Conservation (phyloP, 2,888 invertebrate species). For the Sarcophaga subvicina region DNA sequence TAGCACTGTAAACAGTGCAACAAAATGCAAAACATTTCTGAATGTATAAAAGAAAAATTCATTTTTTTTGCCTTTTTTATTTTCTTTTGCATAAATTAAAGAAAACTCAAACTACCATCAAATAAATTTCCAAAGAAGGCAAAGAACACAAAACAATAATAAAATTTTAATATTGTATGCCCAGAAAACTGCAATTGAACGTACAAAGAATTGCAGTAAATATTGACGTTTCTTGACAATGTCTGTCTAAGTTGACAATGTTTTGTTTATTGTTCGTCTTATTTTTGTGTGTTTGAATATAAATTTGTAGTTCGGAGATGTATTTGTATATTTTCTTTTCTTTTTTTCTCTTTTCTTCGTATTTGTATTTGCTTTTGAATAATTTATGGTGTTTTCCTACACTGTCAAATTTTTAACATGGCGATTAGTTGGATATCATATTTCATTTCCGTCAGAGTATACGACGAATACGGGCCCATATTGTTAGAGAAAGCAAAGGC, state of each 20-base stretch:
- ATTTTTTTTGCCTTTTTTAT: not conserved
- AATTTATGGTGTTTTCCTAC: slow-evolving; percentile 50
- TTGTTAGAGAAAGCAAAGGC: not conserved
- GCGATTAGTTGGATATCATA: slow-evolving; percentile 63
- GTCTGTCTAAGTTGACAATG: slow-evolving; percentile 39
- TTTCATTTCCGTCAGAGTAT: slow-evolving; percentile 63
- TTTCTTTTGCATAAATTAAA: slow-evolving; percentile 65
- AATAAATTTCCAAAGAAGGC: slow-evolving; percentile 54
- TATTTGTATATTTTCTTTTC: slow-evolving; percentile 3
- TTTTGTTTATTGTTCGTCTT: slow-evolving; percentile 18
- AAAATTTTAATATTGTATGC: no score
- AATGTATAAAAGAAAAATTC: no score
- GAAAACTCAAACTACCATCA: slow-evolving; percentile 42
- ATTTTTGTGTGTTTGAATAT: not conserved
- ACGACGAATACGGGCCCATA: not conserved
- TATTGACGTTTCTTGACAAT: slow-evolving; percentile 64
- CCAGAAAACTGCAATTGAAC: slow-evolving; percentile 14
- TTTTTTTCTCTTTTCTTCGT: not conserved
- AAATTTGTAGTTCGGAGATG: not conserved
- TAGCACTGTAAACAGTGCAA: no score
- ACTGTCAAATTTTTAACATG: slow-evolving; percentile 47
- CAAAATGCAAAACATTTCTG: no score
- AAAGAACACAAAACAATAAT: slow-evolving; percentile 17
- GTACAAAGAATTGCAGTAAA: slow-evolving; percentile 62
- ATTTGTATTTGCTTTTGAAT: slow-evolving; percentile 49